Evolutionary conservation across 2,113 vertebrate genomes (phyloP), one percentile per base, ranked within the genome.

Genomic region (Salvator merianae): DNA sequence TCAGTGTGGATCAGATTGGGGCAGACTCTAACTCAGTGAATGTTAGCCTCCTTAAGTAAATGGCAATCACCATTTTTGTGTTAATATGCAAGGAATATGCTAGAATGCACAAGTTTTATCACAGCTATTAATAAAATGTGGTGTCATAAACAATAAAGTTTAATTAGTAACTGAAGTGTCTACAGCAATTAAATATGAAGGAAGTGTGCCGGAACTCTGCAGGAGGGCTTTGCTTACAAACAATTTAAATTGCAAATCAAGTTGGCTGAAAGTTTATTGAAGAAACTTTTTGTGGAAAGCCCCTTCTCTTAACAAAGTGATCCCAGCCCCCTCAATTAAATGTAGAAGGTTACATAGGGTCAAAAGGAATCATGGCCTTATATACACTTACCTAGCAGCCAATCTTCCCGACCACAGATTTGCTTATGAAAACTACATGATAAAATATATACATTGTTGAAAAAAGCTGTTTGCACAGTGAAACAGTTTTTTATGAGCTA

Each of bases 141-240:
- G 83, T 90, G 92, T 94, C 87, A 94, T 95, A 96, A 96, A 96
- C 94, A 95, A 96, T 95, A 91, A 94, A 92, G 93, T 93, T 95
- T 96, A 95, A 96, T 96, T 96, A 96, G 92, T 92, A 94, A 94
- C 86, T 94, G 91, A 94, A 96, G 90, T 93, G 85, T 93, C 94
- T 96, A 66, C 24, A 89, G 92, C 93, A 94, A 95, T 95, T 95
- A 94, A 95, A 88, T 92, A 95, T 95, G 93, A 93, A 95, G 93
- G 88, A 95, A 96, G 91, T 36, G 88, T 94, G 95, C 89, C 94
- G 93, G 92, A 94, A 90, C 93, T 85, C 95, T 93, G 94, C 92
- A 91, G 94, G 95, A 91, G 89, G 84, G 88, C 90, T 94, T 90
- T 90, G 93, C 88, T 93, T 92, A 91, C 76, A 86, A 94, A 85